phyloP scores from a whole-genome alignment of 2,888 invertebrate species.

The Campoplex capitator region DNA sequence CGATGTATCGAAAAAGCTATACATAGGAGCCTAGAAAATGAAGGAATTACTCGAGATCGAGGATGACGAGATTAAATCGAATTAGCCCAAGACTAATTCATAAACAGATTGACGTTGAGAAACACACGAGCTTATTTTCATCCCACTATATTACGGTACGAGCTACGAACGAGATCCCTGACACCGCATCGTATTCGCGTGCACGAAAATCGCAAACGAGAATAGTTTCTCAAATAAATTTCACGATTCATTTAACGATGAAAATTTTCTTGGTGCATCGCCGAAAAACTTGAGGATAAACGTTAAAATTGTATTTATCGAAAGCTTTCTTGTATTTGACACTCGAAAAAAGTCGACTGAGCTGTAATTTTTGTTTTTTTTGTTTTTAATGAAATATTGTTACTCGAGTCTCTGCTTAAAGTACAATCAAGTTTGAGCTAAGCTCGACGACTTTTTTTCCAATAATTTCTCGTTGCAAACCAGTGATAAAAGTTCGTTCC shows the following conservation, averaged over 20 bases:
- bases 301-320: neutral
- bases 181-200: neutral
- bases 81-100: conserved; percentile 71
- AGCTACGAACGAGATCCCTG: neutral
- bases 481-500: neutral
- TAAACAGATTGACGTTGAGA: conserved; percentile 73
- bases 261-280: neutral
- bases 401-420: neutral
- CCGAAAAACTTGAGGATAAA: neutral
- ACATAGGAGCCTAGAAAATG: neutral
- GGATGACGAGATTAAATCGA: conserved; percentile 68
- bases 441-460: neutral
- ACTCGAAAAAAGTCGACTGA: neutral
- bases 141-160: neutral
- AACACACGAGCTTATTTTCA: conserved; percentile 35
- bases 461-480: neutral
- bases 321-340: neutral
- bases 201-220: neutral
- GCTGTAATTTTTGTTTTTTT: neutral
- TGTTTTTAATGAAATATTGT: neutral
- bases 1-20: neutral
- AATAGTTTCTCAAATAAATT: neutral
- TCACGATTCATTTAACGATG: neutral
- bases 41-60: conserved; percentile 10
- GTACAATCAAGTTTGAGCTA: too few species aligned